phyloP scores from a whole-genome alignment of 2,113 vertebrate species.

The Xiphophorus maculatus region DNA sequence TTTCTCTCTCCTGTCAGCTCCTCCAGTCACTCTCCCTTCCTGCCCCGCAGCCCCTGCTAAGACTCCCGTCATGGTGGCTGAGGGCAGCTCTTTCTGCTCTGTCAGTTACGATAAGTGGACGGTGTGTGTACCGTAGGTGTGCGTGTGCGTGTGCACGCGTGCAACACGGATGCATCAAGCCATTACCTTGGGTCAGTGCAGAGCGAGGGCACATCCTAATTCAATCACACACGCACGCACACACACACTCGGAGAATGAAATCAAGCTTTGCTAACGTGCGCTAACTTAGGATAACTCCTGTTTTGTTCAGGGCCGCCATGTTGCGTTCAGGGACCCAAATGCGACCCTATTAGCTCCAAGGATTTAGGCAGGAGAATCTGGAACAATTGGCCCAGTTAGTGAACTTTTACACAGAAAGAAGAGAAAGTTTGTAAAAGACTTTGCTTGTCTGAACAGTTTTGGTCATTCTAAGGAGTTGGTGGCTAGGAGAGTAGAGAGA shows the following conservation, averaged over 20 bases:
- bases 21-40: slow-evolving; percentile 11
- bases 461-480: neutral
- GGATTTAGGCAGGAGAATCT: slow-evolving; percentile 27
- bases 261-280: slow-evolving; percentile 60
- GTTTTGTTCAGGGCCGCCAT: slow-evolving; percentile 51
- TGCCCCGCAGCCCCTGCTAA: slow-evolving; percentile 39
- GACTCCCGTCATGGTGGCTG: slow-evolving; percentile 35
- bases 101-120: slow-evolving; percentile 59
- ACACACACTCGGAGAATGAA: slow-evolving; percentile 52
- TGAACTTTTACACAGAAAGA: slow-evolving; percentile 29
- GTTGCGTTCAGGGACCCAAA: slow-evolving; percentile 33
- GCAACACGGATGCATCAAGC: slow-evolving; percentile 40
- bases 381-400: neutral
- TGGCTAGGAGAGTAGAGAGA: neutral
- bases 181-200: slow-evolving; percentile 60
- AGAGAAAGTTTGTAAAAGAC: slow-evolving; percentile 6
- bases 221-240: slow-evolving; percentile 62
- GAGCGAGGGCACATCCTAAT: slow-evolving; percentile 60
- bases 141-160: slow-evolving; percentile 16
- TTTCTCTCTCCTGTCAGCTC: slow-evolving; percentile 23
- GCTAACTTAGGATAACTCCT: slow-evolving; percentile 56
- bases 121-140: slow-evolving; percentile 31
- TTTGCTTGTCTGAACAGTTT: neutral
- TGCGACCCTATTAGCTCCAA: slow-evolving; percentile 37
- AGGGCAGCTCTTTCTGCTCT: slow-evolving; percentile 60